Evolutionary conservation across 2,797 vertebrate genomes (phyloP).

Genomic region (Odontamblyopus lacepedii): DNA sequence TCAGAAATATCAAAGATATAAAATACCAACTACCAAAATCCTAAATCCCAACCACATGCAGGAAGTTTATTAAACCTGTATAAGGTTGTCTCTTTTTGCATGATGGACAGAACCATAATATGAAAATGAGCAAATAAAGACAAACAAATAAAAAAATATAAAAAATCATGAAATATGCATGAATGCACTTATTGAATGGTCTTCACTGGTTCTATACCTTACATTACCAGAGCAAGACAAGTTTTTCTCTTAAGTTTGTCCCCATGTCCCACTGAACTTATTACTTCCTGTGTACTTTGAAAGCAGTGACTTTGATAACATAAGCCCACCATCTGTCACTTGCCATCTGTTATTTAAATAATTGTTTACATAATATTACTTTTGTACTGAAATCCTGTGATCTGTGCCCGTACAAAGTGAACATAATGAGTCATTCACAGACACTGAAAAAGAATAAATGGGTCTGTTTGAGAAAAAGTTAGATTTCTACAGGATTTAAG

Average conservation of each 20-base stretch:
- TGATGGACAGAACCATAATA: no score
- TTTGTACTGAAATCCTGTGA: slow-evolving; percentile 1
- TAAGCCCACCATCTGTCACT: background rate
- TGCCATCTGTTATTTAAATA: background rate
- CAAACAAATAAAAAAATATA: no score
- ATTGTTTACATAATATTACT: background rate
- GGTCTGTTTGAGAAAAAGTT: slow-evolving; percentile 35
- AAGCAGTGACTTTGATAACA: slow-evolving; percentile 4
- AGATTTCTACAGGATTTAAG: slow-evolving; percentile 41
- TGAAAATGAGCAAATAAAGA: no score
- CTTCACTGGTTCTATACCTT: background rate
- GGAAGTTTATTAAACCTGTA: no score
- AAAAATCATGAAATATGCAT: no score
- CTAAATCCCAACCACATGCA: no score
- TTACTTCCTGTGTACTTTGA: background rate
- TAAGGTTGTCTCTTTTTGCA: no score
- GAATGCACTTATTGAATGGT: no score
- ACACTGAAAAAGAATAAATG: slow-evolving; percentile 8
- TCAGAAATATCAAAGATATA: no score
- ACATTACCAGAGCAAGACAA: background rate
- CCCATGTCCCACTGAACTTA: background rate
- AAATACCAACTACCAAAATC: no score
- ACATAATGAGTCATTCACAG: slow-evolving; percentile 27
- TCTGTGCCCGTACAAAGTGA: slow-evolving; percentile 1
- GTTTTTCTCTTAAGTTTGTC: background rate